A percentile compares a stretch with the other conserved stretches of the same genome.
phyloP scores from a whole-genome alignment of 2,888 invertebrate genomes.

The Drosophila antonietae region DNA sequence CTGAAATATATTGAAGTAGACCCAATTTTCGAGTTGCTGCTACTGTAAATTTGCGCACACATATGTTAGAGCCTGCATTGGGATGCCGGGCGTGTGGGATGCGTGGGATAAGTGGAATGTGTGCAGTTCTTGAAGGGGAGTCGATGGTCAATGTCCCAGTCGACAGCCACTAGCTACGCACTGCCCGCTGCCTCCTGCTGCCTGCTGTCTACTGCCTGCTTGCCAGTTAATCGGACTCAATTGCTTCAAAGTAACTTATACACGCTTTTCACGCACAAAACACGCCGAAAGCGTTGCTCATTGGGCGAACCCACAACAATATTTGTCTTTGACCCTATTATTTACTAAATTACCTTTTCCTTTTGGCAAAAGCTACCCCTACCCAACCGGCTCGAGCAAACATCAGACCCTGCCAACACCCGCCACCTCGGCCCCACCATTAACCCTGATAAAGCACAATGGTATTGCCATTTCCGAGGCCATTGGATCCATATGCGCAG shows the following conservation, averaged over 20 bases:
- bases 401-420: slow-evolving; percentile 26
- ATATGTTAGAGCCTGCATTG: slow-evolving; percentile 5
- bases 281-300: slow-evolving; percentile 66
- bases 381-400: slow-evolving; percentile 26
- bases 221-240: slow-evolving; percentile 74
- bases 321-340: slow-evolving; percentile 79
- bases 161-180: background rate
- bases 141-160: slow-evolving; percentile 27
- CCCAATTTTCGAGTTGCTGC: background rate
- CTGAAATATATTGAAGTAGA: slow-evolving; percentile 9
- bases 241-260: slow-evolving; percentile 74
- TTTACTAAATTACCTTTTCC: slow-evolving; percentile 80
- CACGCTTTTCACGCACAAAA: slow-evolving; percentile 78
- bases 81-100: slow-evolving; percentile 7
- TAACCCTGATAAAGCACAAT: slow-evolving; percentile 34
- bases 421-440: background rate
- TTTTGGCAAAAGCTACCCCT: slow-evolving; percentile 47
- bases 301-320: slow-evolving; percentile 66
- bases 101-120: slow-evolving; percentile 8
- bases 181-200: background rate
- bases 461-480: slow-evolving; percentile 42
- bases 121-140: slow-evolving; percentile 10
- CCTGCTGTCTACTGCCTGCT: slow-evolving; percentile 10
- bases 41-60: slow-evolving; percentile 15
- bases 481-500: slow-evolving; percentile 38